phyloP scores from a whole-genome alignment of 2,888 invertebrate genomes.

The Gnatocerus cornutus region DNA sequence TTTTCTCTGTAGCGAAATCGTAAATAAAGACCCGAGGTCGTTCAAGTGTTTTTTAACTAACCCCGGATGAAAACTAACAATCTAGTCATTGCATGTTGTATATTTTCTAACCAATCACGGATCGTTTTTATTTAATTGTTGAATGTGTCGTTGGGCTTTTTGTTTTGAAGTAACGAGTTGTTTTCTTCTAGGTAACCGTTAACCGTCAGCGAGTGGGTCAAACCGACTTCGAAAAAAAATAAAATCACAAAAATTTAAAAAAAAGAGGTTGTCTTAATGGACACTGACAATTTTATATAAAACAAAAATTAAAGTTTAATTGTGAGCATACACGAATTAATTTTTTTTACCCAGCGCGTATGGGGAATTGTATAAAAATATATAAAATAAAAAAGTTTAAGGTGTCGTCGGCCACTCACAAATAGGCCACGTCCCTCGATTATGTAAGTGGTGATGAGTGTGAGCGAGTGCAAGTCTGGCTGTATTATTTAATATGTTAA shows the following conservation, averaged over 20 bases:
- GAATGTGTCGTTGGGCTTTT: constrained; percentile 36
- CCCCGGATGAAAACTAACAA: constrained; percentile 56
- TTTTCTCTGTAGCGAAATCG: constrained; percentile 23
- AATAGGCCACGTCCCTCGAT: constrained; percentile 53
- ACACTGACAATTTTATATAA: constrained; percentile 62
- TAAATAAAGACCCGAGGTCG: neutral
- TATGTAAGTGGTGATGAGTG: constrained; percentile 51
- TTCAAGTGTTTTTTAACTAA: constrained; percentile 18
- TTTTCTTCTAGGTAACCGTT: constrained; percentile 70
- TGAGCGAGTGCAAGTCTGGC: constrained; percentile 68
- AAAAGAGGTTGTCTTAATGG: constrained; percentile 53
- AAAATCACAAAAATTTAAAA: constrained; percentile 42
- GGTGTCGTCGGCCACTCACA: constrained; percentile 55
- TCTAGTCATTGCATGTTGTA: constrained; percentile 54
- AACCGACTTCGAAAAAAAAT: constrained; percentile 59
- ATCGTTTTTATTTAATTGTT: constrained; percentile 46
- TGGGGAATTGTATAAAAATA: constrained; percentile 61
- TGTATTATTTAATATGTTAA: constrained; percentile 66
- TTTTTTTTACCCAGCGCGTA: constrained; percentile 61
- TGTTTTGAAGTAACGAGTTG: constrained; percentile 46
- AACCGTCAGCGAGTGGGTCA: constrained; percentile 66
- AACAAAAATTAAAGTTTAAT: constrained; percentile 60
- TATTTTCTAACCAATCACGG: constrained; percentile 41
- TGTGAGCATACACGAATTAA: constrained; percentile 65
- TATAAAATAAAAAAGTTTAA: constrained; percentile 56